These are phyloP conservation scores for Balaeniceps rex DNA, from an alignment of 2,113 vertebrate species.

Conservation along the genomic window DNA sequence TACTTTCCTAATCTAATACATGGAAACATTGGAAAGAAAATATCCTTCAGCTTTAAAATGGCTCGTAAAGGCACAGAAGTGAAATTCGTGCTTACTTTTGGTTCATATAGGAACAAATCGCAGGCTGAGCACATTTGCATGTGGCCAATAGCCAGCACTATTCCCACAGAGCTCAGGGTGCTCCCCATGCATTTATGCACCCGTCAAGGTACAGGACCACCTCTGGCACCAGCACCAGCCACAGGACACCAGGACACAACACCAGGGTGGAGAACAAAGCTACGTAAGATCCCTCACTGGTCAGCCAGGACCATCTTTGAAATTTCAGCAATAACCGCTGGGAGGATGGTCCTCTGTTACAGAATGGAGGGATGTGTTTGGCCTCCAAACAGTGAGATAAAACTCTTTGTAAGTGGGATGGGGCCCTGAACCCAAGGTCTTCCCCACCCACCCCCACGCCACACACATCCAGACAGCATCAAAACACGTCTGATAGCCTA, in stretches of 20 bases:
- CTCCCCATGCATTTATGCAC: not conserved
- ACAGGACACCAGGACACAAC: not conserved
- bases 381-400: not conserved
- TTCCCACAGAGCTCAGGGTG: not conserved
- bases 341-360: not conserved
- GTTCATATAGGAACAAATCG: not conserved
- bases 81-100: not conserved
- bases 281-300: not conserved
- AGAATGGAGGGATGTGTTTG: not conserved
- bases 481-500: not conserved
- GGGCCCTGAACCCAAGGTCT: not conserved
- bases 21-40: not conserved
- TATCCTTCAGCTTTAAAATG: conserved; percentile 19
- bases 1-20: conserved; percentile 15
- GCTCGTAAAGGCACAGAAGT: not conserved
- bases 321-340: not conserved
- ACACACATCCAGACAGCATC: not conserved
- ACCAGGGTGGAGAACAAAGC: fast-evolving
- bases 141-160: not conserved
- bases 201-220: not conserved
- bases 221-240: not conserved
- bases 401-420: not conserved
- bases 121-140: not conserved
- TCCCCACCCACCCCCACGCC: fast-evolving
- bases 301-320: not conserved